A percentile compares a stretch with the other conserved stretches of the same genome.
phyloP scores from a whole-genome alignment of 2,797 vertebrate genomes.

The Heterohyrax brucei region DNA sequence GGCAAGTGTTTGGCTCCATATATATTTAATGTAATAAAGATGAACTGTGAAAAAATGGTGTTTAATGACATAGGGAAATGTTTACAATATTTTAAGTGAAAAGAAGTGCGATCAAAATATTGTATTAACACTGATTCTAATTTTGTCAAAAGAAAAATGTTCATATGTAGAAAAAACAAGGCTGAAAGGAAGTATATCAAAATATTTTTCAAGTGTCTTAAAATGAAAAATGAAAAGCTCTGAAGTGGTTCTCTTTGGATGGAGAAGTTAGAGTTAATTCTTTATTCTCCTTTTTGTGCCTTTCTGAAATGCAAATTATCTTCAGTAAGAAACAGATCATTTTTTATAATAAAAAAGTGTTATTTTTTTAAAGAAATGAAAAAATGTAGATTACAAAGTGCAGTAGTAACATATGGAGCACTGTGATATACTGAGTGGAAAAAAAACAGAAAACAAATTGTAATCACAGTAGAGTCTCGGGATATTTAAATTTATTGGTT shows the following conservation, averaged over 20 bases:
- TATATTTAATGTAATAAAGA: background rate
- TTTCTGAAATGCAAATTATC: slow-evolving; percentile 55
- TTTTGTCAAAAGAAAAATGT: slow-evolving; percentile 69
- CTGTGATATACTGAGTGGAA: background rate
- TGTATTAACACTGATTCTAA: background rate
- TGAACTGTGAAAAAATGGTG: background rate
- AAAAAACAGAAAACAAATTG: slow-evolving; percentile 7
- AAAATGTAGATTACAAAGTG: slow-evolving; percentile 46
- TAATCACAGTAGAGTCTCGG: slow-evolving; percentile 5
- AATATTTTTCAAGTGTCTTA: slow-evolving; percentile 61
- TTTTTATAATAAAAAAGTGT: slow-evolving; percentile 40
- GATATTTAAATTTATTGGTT: background rate
- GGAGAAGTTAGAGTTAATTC: slow-evolving; percentile 57
- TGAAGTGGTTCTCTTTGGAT: slow-evolving; percentile 29
- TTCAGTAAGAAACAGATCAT: slow-evolving; percentile 17
- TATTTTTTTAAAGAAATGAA: slow-evolving; percentile 63
- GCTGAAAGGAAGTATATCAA: slow-evolving; percentile 60
- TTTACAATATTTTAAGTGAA: slow-evolving; percentile 44
- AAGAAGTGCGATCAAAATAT: slow-evolving; percentile 50
- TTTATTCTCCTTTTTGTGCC: slow-evolving; percentile 32
- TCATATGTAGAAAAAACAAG: slow-evolving; percentile 20
- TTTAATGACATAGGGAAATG: slow-evolving; percentile 45
- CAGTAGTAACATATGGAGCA: slow-evolving; percentile 19
- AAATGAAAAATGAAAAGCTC: slow-evolving; percentile 11
- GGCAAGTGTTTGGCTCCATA: background rate